Evolutionary conservation across 53 echinoderm and acorn worm species (phyloP).

Genomic region (Paelopatides confundens): DNA sequence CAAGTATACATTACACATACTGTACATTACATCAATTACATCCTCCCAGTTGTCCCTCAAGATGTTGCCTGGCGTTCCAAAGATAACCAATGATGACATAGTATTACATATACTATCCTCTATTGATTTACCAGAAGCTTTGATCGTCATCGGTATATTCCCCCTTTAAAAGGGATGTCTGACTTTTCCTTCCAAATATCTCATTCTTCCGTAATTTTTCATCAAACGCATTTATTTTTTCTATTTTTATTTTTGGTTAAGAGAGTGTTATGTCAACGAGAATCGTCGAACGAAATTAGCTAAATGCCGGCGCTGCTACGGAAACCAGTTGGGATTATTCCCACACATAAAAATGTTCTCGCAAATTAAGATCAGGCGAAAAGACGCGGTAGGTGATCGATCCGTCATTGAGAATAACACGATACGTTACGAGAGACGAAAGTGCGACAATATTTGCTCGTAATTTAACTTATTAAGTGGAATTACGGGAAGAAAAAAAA

Average conservation of each 20-base stretch:
- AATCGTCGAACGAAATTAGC: neutral
- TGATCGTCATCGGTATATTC: too few species aligned
- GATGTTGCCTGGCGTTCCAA: too few species aligned
- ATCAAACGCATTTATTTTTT: constrained; percentile 29
- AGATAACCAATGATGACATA: too few species aligned
- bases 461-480: neutral
- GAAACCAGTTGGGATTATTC: constrained; percentile 10
- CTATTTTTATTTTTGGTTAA: neutral
- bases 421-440: neutral
- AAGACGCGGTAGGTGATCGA: neutral
- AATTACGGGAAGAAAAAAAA: neutral
- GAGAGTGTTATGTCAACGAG: constrained; percentile 30
- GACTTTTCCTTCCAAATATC: neutral
- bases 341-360: constrained; percentile 22
- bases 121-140: too few species aligned
- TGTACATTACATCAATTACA: too few species aligned
- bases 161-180: neutral
- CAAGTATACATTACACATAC: too few species aligned
- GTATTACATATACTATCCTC: too few species aligned
- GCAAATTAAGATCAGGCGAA: neutral
- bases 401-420: neutral
- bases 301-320: constrained; percentile 22
- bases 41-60: too few species aligned
- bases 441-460: neutral
- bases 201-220: constrained; percentile 20